Base-by-base conservation (phyloP, 2,888 invertebrate species). In the Eudasyphora cyanicolor region DNA sequence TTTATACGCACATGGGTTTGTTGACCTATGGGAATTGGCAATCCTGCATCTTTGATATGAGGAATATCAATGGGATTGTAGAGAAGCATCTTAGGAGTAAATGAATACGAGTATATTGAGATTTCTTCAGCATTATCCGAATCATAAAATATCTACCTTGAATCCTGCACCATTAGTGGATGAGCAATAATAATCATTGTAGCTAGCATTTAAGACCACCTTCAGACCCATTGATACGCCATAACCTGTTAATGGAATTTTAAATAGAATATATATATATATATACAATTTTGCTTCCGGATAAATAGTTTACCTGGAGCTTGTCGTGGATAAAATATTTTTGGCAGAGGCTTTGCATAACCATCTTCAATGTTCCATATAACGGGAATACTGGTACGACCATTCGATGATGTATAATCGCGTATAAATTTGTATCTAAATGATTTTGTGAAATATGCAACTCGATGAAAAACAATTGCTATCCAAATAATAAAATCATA, bases 1-100 rank as follows among this genome's bases (percentile, higher is more conserved):
- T 93, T 92, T 19, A 96, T 94, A 0, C 94, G 93, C 67, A 95
- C 93, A 8, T 95, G 92, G 0, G 95, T 94, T 89, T 97, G 96
- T 29, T 93, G 92, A 0, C 96, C 96, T 0, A 96, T 94, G 64
- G 94, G 93, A 74, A 96, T 92, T 1, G 96, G 93, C 71, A 95
- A 94, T 0, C 95, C 96, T 80, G 95, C 94, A 87, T 96, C 95
- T 6, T 94, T 94, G 80, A 96, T 94, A 89, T 95, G 95, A 0
- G 97, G 96, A 0, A 95, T 95, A 90, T 97, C 97, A 0, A 95
- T 95, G 0, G 97, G 96, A 90, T 95, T 96, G 87, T 96, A 96
- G 14, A 91, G 87, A 2, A 86, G 78, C 0, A 91, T 75, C 91
- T 90, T 4, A 32, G 8, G 32, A 32, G 8, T 32, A 64, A 5